Evolutionary conservation across 2,797 vertebrate genomes (phyloP).

Genomic region (Cossypha caffra): DNA sequence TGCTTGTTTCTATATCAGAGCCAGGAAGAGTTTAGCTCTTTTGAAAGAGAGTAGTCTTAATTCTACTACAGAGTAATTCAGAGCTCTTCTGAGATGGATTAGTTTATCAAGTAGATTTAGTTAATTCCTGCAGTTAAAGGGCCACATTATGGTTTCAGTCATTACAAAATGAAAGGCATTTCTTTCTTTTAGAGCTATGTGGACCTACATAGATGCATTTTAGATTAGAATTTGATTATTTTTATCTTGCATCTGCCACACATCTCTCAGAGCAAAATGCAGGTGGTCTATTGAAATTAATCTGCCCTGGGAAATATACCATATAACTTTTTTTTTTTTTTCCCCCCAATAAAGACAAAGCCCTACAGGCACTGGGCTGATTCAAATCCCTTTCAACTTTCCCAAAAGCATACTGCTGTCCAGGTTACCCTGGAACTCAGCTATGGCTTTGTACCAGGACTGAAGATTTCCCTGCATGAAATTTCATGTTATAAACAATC

Average conservation of each 20-base stretch:
- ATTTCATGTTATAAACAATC: neutral
- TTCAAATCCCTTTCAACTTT: neutral
- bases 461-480: neutral
- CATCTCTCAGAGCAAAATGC: neutral
- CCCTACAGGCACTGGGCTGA: neutral
- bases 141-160: neutral
- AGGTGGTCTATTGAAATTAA: neutral
- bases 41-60: neutral
- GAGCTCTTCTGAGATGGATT: neutral
- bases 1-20: neutral
- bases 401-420: accelerated
- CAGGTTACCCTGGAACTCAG: neutral
- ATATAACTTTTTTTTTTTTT: neutral
- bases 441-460: neutral
- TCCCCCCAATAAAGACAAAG: neutral
- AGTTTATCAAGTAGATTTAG: neutral
- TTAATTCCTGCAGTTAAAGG: neutral
- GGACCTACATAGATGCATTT: neutral
- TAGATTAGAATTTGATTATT: neutral
- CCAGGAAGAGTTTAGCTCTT: neutral
- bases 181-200: neutral
- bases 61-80: neutral
- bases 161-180: neutral
- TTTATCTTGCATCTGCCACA: neutral
- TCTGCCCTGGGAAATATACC: neutral